A percentile compares a stretch with the other conserved stretches of the same genome.
These are phyloP conservation scores for Laticauda laticaudata DNA, from an alignment of 2,113 vertebrate species.

Conservation along the genomic window DNA sequence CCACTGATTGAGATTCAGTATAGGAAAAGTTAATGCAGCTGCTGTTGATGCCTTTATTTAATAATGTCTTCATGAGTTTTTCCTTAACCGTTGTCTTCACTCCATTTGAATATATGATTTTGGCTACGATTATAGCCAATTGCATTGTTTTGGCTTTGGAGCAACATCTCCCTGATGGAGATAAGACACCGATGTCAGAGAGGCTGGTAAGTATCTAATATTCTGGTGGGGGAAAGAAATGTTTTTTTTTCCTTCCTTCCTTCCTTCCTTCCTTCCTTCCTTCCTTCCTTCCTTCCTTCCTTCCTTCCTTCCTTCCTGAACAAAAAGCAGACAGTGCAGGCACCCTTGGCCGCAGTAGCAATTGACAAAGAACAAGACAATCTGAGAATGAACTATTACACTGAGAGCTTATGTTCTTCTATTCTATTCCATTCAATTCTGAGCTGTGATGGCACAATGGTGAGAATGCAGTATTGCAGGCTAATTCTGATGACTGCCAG, in stretches of 20 bases:
- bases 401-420: too few species aligned
- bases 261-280: neutral
- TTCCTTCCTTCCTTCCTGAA: neutral
- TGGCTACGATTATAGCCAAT: conserved; percentile 98
- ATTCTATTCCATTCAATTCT: too few species aligned
- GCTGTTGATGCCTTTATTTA: neutral
- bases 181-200: conserved; percentile 97
- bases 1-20: neutral
- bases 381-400: neutral
- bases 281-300: neutral
- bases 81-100: conserved; percentile 80
- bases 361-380: neutral
- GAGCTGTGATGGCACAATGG: too few species aligned
- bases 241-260: neutral
- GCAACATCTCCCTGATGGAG: conserved; percentile 89
- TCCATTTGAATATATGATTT: conserved; percentile 98
- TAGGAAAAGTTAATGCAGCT: neutral
- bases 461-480: neutral
- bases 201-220: conserved; percentile 83
- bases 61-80: conserved; percentile 5
- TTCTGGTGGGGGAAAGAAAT: neutral
- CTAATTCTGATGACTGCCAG: neutral
- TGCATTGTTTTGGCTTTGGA: conserved; percentile 97
- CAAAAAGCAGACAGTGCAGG: neutral
- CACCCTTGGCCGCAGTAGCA: neutral